Conservation (phyloP, 2,888 invertebrate species). For the Tortricodes alternella region DNA sequence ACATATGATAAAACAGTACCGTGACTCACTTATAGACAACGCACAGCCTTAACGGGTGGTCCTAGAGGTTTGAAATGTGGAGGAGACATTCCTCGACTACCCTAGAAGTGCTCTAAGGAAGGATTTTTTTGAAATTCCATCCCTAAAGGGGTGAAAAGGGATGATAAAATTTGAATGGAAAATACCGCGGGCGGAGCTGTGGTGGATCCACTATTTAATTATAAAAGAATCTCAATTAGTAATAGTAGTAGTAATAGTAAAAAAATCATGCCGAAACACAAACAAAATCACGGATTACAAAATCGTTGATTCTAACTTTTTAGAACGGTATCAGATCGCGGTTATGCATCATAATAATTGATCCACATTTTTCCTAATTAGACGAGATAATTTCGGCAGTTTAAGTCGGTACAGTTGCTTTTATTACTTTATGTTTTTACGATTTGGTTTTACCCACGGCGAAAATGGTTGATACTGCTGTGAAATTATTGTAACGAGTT, state of each 20-base stretch:
- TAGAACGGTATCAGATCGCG: slow-evolving; percentile 43
- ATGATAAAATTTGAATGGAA: too few species aligned
- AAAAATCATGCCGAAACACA: slow-evolving; percentile 7
- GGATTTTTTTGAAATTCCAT: too few species aligned
- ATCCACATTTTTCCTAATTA: slow-evolving; percentile 55
- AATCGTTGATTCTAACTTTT: slow-evolving; percentile 20
- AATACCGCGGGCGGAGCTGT: too few species aligned
- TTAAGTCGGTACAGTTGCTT: slow-evolving; percentile 22
- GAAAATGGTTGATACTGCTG: slow-evolving; percentile 6
- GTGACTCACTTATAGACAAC: too few species aligned
- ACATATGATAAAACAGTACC: too few species aligned
- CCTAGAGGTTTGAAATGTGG: too few species aligned
- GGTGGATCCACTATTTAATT: too few species aligned
- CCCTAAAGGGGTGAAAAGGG: too few species aligned
- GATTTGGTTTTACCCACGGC: slow-evolving; percentile 21
- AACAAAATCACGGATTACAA: slow-evolving; percentile 41
- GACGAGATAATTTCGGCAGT: slow-evolving; percentile 28
- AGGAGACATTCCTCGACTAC: too few species aligned
- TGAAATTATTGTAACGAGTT: slow-evolving; percentile 3
- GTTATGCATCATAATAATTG: slow-evolving; percentile 55
- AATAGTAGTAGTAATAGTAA: neutral
- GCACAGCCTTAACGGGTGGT: too few species aligned
- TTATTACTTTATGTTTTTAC: slow-evolving; percentile 24
- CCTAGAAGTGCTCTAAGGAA: too few species aligned
- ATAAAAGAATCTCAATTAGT: too few species aligned